phyloP scores from a whole-genome alignment of 2,113 vertebrate genomes.

The Stegastes partitus region DNA sequence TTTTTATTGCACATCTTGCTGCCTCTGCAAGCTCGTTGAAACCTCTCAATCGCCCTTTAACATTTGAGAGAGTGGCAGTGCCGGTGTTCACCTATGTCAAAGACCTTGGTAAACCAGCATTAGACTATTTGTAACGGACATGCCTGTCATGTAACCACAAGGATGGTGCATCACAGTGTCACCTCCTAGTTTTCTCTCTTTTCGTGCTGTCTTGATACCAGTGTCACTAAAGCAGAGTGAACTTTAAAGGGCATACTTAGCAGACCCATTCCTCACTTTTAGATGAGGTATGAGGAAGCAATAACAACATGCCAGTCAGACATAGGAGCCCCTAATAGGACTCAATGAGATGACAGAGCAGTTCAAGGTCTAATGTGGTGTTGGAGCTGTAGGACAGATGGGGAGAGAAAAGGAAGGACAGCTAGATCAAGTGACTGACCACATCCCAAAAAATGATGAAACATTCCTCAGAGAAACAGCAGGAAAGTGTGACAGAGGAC shows the following conservation, averaged over 20 bases:
- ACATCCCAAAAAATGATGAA: constrained; percentile 32
- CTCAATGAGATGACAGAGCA: constrained; percentile 66
- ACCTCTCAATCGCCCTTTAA: constrained; percentile 23
- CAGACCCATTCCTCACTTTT: constrained; percentile 52
- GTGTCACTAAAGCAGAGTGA: constrained; percentile 25
- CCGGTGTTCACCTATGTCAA: constrained; percentile 66
- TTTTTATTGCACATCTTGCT: constrained; percentile 1
- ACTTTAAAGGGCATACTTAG: constrained; percentile 46
- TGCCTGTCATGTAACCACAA: constrained; percentile 45
- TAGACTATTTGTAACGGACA: constrained; percentile 50
- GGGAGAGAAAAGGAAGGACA: constrained; percentile 19
- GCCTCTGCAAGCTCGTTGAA: constrained; percentile 11
- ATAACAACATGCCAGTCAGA: constrained; percentile 71
- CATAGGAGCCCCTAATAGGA: constrained; percentile 72
- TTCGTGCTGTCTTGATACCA: constrained; percentile 19
- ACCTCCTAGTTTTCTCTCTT: constrained; percentile 26
- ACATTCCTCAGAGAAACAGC: constrained; percentile 11
- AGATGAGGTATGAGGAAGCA: constrained; percentile 54
- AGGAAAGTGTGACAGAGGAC: background rate
- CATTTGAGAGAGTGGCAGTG: constrained; percentile 54
- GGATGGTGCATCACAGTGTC: constrained; percentile 34
- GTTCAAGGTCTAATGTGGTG: constrained; percentile 53
- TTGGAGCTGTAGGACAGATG: constrained; percentile 37
- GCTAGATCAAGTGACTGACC: constrained; percentile 37
- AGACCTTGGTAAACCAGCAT: constrained; percentile 52